Percentiles rank a stretch among this genome's conserved stretches.
Evolutionary conservation across 1,140 invertebrate species (phyloP).

Genomic region (Papilio aristodemus): DNA sequence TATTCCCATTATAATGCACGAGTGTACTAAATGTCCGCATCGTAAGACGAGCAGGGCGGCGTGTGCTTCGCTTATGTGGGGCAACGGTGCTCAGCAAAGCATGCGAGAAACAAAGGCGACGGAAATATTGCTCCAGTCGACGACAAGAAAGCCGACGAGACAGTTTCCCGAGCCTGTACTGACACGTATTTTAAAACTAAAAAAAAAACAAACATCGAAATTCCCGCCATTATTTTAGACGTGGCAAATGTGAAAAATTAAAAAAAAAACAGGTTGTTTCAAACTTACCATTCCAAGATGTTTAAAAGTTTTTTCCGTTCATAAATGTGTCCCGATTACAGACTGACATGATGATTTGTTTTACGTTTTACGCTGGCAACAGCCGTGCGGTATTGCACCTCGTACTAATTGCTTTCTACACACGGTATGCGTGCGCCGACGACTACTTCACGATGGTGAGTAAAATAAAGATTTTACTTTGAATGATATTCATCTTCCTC

Average conservation of each 20-base stretch:
- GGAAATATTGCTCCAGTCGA: constrained; percentile 68
- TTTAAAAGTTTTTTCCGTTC: constrained; percentile 27
- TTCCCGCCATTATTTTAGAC: constrained; percentile 37
- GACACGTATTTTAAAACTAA: constrained; percentile 22
- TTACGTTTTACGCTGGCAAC: constrained; percentile 54
- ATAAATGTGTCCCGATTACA: constrained; percentile 37
- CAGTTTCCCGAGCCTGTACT: constrained; percentile 51
- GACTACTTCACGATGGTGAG: constrained; percentile 72
- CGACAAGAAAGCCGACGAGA: constrained; percentile 64
- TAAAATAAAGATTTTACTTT: constrained; percentile 41
- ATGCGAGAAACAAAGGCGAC: constrained; percentile 73
- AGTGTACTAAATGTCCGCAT: constrained; percentile 26
- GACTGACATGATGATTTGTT: constrained; percentile 42
- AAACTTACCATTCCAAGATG: too few relatives aligned
- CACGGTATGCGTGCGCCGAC: constrained; percentile 58
- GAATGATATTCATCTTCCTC: background rate
- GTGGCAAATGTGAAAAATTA: constrained; percentile 16
- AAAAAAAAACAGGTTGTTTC: constrained; percentile 8
- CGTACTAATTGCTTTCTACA: constrained; percentile 68
- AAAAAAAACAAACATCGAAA: constrained; percentile 42
- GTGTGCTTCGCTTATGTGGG: constrained; percentile 51
- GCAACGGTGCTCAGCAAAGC: constrained; percentile 63
- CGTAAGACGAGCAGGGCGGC: constrained; percentile 40
- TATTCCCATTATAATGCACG: constrained; percentile 8
- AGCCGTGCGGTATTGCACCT: constrained; percentile 39